Conservation (phyloP, 2,113 vertebrate genomes). For the Gobiocypris rarus region DNA sequence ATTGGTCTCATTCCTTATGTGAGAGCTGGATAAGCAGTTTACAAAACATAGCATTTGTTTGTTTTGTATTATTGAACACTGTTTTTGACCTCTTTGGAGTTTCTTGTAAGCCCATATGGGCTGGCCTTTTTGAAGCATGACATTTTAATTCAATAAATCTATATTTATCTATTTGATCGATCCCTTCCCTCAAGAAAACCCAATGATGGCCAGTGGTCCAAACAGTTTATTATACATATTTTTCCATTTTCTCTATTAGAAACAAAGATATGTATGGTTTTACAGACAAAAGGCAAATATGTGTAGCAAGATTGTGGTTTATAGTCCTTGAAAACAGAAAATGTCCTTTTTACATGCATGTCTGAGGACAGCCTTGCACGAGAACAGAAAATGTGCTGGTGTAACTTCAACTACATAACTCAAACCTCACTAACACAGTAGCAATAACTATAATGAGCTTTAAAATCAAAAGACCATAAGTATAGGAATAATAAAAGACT, state of each 20-base stretch:
- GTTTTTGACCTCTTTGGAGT: not conserved
- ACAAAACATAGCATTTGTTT: slow-evolving; percentile 5
- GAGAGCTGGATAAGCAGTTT: no score
- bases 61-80: not conserved
- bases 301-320: slow-evolving; percentile 5
- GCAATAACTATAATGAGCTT: not conserved
- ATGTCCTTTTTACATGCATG: slow-evolving; percentile 1
- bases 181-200: no score
- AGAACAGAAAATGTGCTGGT: slow-evolving; percentile 9
- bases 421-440: not conserved
- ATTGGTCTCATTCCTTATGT: not conserved
- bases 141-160: not conserved
- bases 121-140: not conserved
- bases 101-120: slow-evolving; percentile 1
- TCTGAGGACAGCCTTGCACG: not conserved
- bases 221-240: no score
- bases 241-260: no score
- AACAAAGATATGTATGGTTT: slow-evolving; percentile 6
- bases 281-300: not conserved
- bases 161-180: no score
- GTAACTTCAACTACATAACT: not conserved
- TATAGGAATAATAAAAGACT: not conserved
- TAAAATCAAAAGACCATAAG: not conserved
- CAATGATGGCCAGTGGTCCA: no score
- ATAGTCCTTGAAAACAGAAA: slow-evolving; percentile 5